Evolutionary conservation across 23 tunicate species (phyloP), one percentile per base, ranked within the genome.

Genomic region (Ascidia mentula): DNA sequence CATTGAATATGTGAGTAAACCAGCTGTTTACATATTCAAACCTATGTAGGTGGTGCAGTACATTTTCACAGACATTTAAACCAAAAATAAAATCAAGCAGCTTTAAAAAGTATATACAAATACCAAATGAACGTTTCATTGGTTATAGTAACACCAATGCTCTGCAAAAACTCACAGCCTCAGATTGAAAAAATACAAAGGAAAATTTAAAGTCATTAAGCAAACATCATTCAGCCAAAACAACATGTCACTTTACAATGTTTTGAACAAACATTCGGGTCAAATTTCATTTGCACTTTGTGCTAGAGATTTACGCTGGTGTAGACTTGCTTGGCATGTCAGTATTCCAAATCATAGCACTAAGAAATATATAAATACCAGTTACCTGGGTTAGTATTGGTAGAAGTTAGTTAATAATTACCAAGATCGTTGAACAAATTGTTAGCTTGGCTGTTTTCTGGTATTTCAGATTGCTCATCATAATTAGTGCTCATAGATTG

Each of bases 51-150:
- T 53, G 65, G 24, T 53, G 65, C 65, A 53, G 65, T 53, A 53
- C 65, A 53, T 20, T 53, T 53, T 53, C 65, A 53, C 65, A 53
- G 65, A 53, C 24, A 53, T 1, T 20, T 28, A 53, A 53, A 53
- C 65, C 65, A 53, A 53, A 53, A 53, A 53, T 53, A 53, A 53
- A 53, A 53, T 53, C 65, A 53, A 53, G 65, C 65, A 53, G 65
- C 65, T 53, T 53, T 53, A 53, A 53, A 53, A 53, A 53, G 24
- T 53, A 53, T 53, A 20, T 53, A 53, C 65, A 53, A 3, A 53
- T 53, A 53, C 65, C 65, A 53, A 53, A 53, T 53, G 24, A 26
- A 9, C 2, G 65, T 9, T 9, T 20, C 13, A 53, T 28, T 28
- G 24, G 65, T 20, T 53, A 53, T 53, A 53, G 65, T 53, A 53